phyloP scores from a whole-genome alignment of 2,888 invertebrate genomes.

The Mesorhabditis belari region DNA sequence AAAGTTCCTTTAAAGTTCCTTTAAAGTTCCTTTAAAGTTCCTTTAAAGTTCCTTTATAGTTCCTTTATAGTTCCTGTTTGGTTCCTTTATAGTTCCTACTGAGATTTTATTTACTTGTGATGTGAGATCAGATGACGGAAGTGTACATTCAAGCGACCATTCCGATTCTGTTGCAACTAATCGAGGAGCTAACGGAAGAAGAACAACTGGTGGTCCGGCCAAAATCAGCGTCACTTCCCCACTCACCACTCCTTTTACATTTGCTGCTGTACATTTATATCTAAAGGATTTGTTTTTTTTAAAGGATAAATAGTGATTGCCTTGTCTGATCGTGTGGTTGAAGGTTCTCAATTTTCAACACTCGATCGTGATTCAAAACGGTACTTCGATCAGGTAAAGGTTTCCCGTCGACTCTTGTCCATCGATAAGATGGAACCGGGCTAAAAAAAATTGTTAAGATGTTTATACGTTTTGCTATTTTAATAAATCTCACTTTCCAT shows the following conservation, averaged over 20 bases:
- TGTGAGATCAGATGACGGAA: slow-evolving; percentile 22
- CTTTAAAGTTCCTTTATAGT: too few species aligned
- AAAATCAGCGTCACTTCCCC: slow-evolving; percentile 27
- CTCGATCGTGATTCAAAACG: slow-evolving; percentile 39
- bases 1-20: too few species aligned
- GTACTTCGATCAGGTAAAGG: slow-evolving; percentile 30
- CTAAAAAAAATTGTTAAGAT: slow-evolving; percentile 18
- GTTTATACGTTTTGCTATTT: background rate
- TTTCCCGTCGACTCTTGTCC: slow-evolving; percentile 43
- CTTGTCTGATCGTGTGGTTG: slow-evolving; percentile 15
- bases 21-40: too few species aligned
- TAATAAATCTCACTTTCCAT: slow-evolving; percentile 38
- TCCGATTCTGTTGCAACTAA: slow-evolving; percentile 27
- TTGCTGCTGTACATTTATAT: slow-evolving; percentile 42
- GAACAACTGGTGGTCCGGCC: slow-evolving; percentile 37
- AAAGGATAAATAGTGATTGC: too few species aligned
- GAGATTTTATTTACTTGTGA: slow-evolving; percentile 32
- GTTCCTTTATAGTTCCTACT: too few species aligned
- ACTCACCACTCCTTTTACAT: slow-evolving; percentile 33
- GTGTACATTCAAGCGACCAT: slow-evolving; percentile 31
- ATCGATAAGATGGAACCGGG: slow-evolving; percentile 43
- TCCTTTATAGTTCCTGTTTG: too few species aligned
- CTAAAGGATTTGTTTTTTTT: slow-evolving; percentile 25
- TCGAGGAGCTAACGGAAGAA: slow-evolving; percentile 32
- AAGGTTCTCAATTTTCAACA: slow-evolving; percentile 44